These are phyloP conservation scores for Orthonychiurus folsomi DNA, from an alignment of 2,888 invertebrate genomes.

Conservation along the genomic window DNA sequence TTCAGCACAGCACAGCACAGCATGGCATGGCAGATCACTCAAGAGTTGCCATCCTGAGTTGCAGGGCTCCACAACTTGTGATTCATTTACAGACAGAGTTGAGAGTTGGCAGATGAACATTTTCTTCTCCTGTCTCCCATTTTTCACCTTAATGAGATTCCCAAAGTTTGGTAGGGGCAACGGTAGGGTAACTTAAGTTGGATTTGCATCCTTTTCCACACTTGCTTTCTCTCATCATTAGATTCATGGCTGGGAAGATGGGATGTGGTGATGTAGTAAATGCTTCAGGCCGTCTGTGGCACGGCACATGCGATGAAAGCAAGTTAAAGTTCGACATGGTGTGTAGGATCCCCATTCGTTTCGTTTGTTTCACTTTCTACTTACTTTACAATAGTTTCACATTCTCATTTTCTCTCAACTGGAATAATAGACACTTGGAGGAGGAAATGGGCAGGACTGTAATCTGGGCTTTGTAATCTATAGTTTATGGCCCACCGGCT, in stretches of 20 bases:
- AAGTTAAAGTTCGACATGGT: no score
- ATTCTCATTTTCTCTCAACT: not conserved
- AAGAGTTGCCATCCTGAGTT: no score
- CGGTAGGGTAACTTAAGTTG: not conserved
- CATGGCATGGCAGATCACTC: no score
- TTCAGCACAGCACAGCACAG: no score
- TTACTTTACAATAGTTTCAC: not conserved
- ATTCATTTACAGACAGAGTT: no score
- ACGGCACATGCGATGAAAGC: no score
- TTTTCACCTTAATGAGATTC: not conserved
- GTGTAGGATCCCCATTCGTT: not conserved
- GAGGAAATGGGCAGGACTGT: not conserved
- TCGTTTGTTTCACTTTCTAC: not conserved
- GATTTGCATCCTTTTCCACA: not conserved
- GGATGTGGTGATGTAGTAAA: no score
- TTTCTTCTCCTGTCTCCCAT: not conserved
- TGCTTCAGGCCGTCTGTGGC: no score
- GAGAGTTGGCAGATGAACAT: not conserved
- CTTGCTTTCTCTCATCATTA: constrained; percentile 1
- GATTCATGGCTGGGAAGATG: not conserved
- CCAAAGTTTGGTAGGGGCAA: not conserved
- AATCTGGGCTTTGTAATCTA: not conserved
- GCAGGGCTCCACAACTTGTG: no score
- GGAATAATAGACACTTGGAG: not conserved
- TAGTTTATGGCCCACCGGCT: not conserved